These are phyloP conservation scores for Synanthedon myopaeformis DNA, from an alignment of 2,888 invertebrate genomes.

Conservation along the genomic window DNA sequence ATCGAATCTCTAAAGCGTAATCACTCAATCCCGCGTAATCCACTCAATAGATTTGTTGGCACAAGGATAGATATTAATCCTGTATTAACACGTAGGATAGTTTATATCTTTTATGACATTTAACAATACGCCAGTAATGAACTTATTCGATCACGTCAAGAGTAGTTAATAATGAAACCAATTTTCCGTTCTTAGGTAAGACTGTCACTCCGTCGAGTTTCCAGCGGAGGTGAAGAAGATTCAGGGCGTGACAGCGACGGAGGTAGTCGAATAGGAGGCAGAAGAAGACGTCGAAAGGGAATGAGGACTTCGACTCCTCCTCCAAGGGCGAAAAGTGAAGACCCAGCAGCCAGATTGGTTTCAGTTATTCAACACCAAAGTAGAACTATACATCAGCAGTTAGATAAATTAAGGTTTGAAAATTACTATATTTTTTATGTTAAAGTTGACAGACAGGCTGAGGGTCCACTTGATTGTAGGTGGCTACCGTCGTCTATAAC, in stretches of 20 bases:
- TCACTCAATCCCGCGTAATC: too few relatives aligned
- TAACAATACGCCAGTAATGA: too few relatives aligned
- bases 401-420: slow-evolving; percentile 56
- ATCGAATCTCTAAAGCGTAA: too few relatives aligned
- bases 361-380: slow-evolving; percentile 62
- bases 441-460: too few relatives aligned
- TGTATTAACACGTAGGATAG: too few relatives aligned
- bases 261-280: slow-evolving; percentile 37
- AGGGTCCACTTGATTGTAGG: too few relatives aligned
- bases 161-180: not conserved
- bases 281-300: slow-evolving; percentile 37
- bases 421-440: not conserved
- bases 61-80: too few relatives aligned
- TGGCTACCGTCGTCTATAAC: too few relatives aligned
- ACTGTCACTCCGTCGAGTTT: slow-evolving; percentile 53
- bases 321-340: slow-evolving; percentile 38
- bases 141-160: too few relatives aligned
- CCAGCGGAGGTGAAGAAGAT: slow-evolving; percentile 63
- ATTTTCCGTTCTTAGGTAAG: slow-evolving; percentile 35
- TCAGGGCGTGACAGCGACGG: slow-evolving; percentile 62
- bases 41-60: too few relatives aligned
- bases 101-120: too few relatives aligned
- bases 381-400: slow-evolving; percentile 58
- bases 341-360: slow-evolving; percentile 54
- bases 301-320: slow-evolving; percentile 43